Evolutionary conservation across 1,140 invertebrate genomes (phyloP), one percentile per base, ranked within the genome.

Genomic region (Lasioglossum baleicum): DNA sequence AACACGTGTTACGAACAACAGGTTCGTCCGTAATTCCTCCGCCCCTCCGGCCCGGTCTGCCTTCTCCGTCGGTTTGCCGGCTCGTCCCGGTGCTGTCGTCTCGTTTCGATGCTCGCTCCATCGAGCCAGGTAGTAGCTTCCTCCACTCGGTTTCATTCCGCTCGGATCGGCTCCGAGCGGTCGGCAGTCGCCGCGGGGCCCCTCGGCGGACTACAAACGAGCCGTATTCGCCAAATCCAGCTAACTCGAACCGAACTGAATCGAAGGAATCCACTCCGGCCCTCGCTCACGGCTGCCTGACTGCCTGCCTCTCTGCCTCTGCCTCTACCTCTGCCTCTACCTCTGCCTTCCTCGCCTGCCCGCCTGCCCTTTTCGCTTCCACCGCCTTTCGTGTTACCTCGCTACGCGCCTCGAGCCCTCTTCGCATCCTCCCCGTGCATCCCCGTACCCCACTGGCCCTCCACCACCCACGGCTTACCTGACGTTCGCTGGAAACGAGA

Each of bases 1-100:
- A 92, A 92, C 92, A 92, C 90, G 92, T 92, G 91, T 92, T 91
- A 88, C 90, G 84, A 87, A 90, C 87, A 89, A 90, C 89, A 90
- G 90, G 83, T 89, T 76, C 87, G 83, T 81, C 75, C 81, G 79
- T 86, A 82, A 83, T 82, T 86, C 82, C 82, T 66, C 56, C 71
- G 66, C 51, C 60, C 76, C 51, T 26, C 67, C 22, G 63, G 44
- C 44, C 20, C 60, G 2, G 22, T 51, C 61, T 17, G 22, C 26
- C 35, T 48, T 58, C 71, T 67, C 56, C 68, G 71, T 68, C 69
- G 42, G 58, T 48, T 26, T 5, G 20, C 26, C 17, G 75, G 2
- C 35, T 15, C 53, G 31, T 65, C 40, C 42, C 48, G 53, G 69
- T 74, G 15, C 72, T 66, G 69, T 79, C 69, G 66, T 78, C 80